phyloP scores from a whole-genome alignment of 2,888 invertebrate genomes.

The Eristalis pertinax region DNA sequence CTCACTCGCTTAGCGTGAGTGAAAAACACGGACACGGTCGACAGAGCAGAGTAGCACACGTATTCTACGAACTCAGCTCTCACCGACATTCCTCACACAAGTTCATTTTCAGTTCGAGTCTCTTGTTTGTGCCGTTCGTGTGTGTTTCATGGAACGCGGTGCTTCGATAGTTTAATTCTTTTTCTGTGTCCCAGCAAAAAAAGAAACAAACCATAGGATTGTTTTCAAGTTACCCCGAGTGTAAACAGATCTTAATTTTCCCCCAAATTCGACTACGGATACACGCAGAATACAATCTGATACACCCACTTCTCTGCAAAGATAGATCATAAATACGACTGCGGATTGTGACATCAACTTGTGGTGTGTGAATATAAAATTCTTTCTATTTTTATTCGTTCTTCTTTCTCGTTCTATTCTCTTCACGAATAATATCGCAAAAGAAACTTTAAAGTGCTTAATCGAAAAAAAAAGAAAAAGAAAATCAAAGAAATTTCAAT shows the following conservation, averaged over 20 bases:
- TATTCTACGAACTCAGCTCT: constrained; percentile 18
- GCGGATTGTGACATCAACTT: constrained; percentile 52
- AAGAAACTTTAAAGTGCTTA: constrained; percentile 31
- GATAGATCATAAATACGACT: constrained; percentile 4
- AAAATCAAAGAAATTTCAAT: background rate
- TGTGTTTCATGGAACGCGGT: constrained; percentile 69
- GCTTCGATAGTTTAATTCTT: constrained; percentile 66
- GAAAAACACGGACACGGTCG: background rate
- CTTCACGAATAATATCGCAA: constrained; percentile 29
- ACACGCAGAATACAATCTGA: constrained; percentile 14
- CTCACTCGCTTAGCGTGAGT: background rate
- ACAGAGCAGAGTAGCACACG: background rate
- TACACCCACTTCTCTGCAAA: background rate
- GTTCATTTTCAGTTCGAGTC: constrained; percentile 76
- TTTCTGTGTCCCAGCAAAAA: constrained; percentile 56
- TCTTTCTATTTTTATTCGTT: constrained; percentile 19
- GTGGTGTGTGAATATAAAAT: constrained; percentile 42
- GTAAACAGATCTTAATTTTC: constrained; percentile 41
- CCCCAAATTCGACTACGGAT: constrained; percentile 21
- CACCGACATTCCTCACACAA: constrained; percentile 42
- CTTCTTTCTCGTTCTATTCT: constrained; percentile 10
- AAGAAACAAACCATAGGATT: constrained; percentile 26
- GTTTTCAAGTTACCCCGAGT: constrained; percentile 15
- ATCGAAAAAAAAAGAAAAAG: constrained; percentile 16
- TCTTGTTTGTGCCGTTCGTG: constrained; percentile 74